Conservation (phyloP, 2,888 invertebrate genomes). For the Cephus pygmeus region DNA sequence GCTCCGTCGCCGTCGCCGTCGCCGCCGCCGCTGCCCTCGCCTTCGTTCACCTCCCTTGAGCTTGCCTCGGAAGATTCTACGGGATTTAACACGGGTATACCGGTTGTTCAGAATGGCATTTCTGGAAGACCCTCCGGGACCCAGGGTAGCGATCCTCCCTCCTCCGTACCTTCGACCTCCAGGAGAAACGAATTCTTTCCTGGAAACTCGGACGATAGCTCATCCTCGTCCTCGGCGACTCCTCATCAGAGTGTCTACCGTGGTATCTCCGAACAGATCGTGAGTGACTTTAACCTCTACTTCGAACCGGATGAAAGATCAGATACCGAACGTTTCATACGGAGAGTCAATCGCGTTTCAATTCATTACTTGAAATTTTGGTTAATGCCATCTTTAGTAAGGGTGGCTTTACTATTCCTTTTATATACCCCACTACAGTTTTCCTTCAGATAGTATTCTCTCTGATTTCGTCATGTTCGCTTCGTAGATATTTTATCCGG, state of each 20-base stretch:
- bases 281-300: conserved; percentile 40
- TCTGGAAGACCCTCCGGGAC: conserved; percentile 53
- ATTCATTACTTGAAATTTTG: not conserved
- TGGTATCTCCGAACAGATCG: conserved; percentile 51
- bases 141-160: conserved; percentile 51
- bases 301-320: not conserved
- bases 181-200: conserved; percentile 43
- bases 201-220: conserved; percentile 31
- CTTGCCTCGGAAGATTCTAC: conserved; percentile 29
- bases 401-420: not conserved
- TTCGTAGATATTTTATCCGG: not conserved
- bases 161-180: conserved; percentile 47
- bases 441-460: not conserved
- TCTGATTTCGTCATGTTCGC: not conserved
- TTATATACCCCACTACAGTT: not conserved
- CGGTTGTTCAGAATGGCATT: conserved; percentile 51
- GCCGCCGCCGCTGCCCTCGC: conserved; percentile 64
- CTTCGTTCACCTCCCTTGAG: conserved; percentile 43
- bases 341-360: not conserved
- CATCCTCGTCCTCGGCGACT: conserved; percentile 12
- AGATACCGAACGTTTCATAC: not conserved
- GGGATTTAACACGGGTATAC: conserved; percentile 13
- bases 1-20: conserved; percentile 30
- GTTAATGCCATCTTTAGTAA: not conserved
- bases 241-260: conserved; percentile 45